A percentile compares a stretch with the other conserved stretches of the same genome.
These are phyloP conservation scores for Stenurella melanura DNA, from an alignment of 2,888 invertebrate genomes.

Conservation along the genomic window DNA sequence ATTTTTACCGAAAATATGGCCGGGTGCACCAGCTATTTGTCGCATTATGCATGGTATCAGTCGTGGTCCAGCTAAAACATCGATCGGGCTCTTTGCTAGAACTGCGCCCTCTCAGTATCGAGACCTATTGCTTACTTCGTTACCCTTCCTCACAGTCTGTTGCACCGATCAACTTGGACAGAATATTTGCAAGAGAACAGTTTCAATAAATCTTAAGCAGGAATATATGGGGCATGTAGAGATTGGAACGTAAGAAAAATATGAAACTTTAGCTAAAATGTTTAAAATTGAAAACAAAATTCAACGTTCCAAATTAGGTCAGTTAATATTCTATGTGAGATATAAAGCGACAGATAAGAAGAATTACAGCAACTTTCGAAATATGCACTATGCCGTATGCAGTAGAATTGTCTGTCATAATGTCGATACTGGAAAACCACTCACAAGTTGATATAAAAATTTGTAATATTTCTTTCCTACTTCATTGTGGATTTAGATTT, in stretches of 20 bases:
- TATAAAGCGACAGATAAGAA: too few relatives aligned
- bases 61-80: slow-evolving; percentile 36
- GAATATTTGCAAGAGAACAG: slow-evolving; percentile 59
- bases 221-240: slow-evolving; percentile 50
- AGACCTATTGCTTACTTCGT: slow-evolving; percentile 68
- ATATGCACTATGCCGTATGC: too few relatives aligned
- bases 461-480: too few relatives aligned
- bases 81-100: slow-evolving; percentile 35
- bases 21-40: slow-evolving; percentile 45
- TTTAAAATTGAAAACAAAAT: too few relatives aligned
- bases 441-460: too few relatives aligned
- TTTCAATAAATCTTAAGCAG: slow-evolving; percentile 52
- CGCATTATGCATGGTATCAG: slow-evolving; percentile 51
- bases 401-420: too few relatives aligned
- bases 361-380: too few relatives aligned
- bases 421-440: too few relatives aligned
- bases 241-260: slow-evolving; percentile 27
- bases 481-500: too few relatives aligned
- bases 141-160: slow-evolving; percentile 67
- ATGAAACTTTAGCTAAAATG: slow-evolving; percentile 1
- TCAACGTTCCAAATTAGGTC: too few relatives aligned
- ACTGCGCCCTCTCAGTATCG: slow-evolving; percentile 49
- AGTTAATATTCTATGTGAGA: too few relatives aligned
- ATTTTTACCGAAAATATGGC: slow-evolving; percentile 27
- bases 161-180: slow-evolving; percentile 64